Percentiles rank a stretch among this genome's conserved stretches.
Conservation (phyloP, 1,140 invertebrate genomes). For the Calephelis nemesis region DNA sequence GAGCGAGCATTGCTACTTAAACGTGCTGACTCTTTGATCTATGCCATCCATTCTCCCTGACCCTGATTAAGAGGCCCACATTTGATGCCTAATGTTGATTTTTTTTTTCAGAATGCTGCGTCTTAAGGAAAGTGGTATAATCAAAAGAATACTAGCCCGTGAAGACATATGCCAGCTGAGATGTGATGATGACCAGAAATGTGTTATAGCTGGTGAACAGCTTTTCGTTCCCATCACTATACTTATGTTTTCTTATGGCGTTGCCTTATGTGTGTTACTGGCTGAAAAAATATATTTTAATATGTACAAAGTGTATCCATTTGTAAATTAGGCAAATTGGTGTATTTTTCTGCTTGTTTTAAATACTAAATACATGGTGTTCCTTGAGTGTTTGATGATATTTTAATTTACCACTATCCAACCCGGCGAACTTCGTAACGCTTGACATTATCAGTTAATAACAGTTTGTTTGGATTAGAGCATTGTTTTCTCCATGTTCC, state of each 20-base stretch:
- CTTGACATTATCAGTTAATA: no score
- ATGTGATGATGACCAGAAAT: not conserved
- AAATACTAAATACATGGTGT: no score
- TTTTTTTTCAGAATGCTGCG: not conserved
- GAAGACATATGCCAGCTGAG: not conserved
- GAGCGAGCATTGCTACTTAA: no score
- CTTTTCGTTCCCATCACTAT: slow-evolving; percentile 33
- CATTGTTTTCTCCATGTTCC: no score
- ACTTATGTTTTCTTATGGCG: slow-evolving; percentile 28
- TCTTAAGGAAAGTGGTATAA: slow-evolving; percentile 2
- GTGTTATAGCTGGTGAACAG: slow-evolving; percentile 31
- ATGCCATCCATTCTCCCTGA: no score
- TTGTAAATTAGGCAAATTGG: slow-evolving; percentile 22
- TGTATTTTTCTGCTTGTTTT: no score
- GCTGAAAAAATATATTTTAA: slow-evolving; percentile 37
- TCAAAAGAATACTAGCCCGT: not conserved
- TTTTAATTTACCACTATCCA: no score
- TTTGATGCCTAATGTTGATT: not conserved
- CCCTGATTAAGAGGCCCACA: no score
- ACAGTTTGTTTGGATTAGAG: no score
- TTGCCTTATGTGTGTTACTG: slow-evolving; percentile 37
- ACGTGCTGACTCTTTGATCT: no score
- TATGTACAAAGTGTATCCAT: slow-evolving; percentile 44
- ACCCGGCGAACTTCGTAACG: no score
- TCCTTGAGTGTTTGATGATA: no score